Evolutionary conservation across 2,113 vertebrate genomes (phyloP), one percentile per base, ranked within the genome.

Genomic region (Dicrurus megarhynchus): DNA sequence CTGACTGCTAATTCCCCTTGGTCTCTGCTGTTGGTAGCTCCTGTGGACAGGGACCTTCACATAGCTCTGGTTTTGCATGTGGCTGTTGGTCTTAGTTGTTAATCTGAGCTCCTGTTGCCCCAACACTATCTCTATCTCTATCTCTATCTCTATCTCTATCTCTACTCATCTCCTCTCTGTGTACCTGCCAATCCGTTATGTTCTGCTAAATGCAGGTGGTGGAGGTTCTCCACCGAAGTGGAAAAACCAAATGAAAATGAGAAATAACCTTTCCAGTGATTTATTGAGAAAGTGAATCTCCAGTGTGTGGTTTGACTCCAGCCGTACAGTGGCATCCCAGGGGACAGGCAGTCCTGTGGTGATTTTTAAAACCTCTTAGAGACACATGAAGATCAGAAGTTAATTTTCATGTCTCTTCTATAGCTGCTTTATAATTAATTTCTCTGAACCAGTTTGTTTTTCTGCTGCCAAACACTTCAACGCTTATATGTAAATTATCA

Each of bases 381-480:
- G 35, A 70, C 30, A 7, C 5, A 5, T 0, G 6, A 42, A 60
- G 73, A 89, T 64, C 41, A 71, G 69, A 86, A 81, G 75, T 89
- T 93, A 81, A 87, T 76, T 92, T 80, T 76, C 77, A 41, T 39
- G 49, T 59, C 42, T 76, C 74, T 83, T 90, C 90, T 87, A 1
- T 71, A 81, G 79, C 73, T 63, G 52, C 77, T 91, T 76, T 64
- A 16, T 91, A 96, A 92, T 97, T 95, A 95, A 96, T 96, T 95
- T 93, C 52, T 91, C 81, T 84, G 91, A 86, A 84, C 64, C 37
- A 41, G 87, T 95, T 96, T 96, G 92, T 82, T 95, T 96, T 93
- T 50, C 84, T 75, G 78, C 84, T 96, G 92, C 91, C 76, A 79
- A 85, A 79, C 80, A 74, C 92, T 93, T 96, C 80, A 90, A 16